Conservation (phyloP, 92 coral and sea anemone genomes). For the Zoanthus gigantus region DNA sequence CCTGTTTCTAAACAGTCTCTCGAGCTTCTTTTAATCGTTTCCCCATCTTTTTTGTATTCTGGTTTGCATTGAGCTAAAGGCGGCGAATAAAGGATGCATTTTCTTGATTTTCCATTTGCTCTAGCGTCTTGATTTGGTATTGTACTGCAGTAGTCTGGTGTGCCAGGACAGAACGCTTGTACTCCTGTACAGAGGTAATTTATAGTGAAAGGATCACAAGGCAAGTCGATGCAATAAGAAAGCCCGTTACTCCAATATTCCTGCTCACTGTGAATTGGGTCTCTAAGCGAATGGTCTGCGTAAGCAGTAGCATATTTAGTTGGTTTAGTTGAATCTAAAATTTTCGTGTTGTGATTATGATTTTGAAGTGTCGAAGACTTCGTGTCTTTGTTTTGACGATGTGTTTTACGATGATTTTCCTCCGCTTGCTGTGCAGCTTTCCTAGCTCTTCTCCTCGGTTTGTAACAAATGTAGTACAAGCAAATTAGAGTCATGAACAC, state of each 20-base stretch:
- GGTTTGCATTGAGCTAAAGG: background rate
- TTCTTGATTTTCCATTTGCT: background rate
- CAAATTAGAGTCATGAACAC: conserved; percentile 22
- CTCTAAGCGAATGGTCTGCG: background rate
- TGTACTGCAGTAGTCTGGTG: background rate
- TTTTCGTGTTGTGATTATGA: background rate
- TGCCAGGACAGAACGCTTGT: background rate
- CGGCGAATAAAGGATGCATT: background rate
- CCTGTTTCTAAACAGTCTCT: background rate
- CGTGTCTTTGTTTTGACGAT: background rate
- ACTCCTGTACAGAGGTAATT: background rate
- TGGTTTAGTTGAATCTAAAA: background rate
- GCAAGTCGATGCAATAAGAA: background rate
- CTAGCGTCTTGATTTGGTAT: background rate
- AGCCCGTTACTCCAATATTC: background rate
- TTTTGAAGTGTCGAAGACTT: background rate
- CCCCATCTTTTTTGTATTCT: background rate
- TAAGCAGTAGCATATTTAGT: background rate
- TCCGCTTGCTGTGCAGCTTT: conserved; percentile 27
- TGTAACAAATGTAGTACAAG: conserved; percentile 28
- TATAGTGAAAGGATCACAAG: background rate
- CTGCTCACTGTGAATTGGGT: background rate
- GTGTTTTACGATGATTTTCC: conserved; percentile 11
- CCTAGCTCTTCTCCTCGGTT: conserved; percentile 34
- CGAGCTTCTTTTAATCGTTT: background rate